Evolutionary conservation across 1,140 invertebrate species (phyloP), one percentile per base, ranked within the genome.

Genomic region (Caenorhabditis briggsae): DNA sequence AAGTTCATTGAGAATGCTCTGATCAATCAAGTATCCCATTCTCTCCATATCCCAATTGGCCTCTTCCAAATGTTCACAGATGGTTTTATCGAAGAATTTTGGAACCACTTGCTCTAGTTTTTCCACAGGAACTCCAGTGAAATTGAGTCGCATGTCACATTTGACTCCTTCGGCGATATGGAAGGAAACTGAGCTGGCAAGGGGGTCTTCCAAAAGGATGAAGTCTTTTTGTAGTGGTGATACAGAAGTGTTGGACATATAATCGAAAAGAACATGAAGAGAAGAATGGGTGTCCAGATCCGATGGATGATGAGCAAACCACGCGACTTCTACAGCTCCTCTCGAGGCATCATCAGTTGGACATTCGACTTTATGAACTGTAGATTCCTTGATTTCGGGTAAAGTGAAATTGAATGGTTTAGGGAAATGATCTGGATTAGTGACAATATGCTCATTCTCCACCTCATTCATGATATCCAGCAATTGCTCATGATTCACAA

Each of bases 261-360:
- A 97, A 86, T 96, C 95, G 82, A 96, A 92, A 7, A 97, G 92
- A n/a, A 97, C 92, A 20, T 94, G 94, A 86, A 95, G 94, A 5
- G 94, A 95, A 23, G 94, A 94, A 59, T 95, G 92, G 82, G 92
- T 93, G 82, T 92, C 92, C 92, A 92, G 85, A 43, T 90, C 91
- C 65, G 83, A 83, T 86, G 90, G 56, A 87, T 23, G 20, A 41
- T 87, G 55, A 20, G 64, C 82, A 33, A 86, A 86, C 95, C 96
- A 97, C 0, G 94, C 95, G 87, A 96, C 94, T 86, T 94, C 93
- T 33, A 97, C 95, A 89, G 96, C 93, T 41, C 96, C 96, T 93
- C 95, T 95, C 86, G 95, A 95, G 92, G 96, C 96, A 84, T 96
- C 95, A 92, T 97, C 96, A 64, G 95, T 95, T 0, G 96, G 96